Base-by-base conservation (phyloP, 1,140 invertebrate species). In the Lucilia sericata region DNA sequence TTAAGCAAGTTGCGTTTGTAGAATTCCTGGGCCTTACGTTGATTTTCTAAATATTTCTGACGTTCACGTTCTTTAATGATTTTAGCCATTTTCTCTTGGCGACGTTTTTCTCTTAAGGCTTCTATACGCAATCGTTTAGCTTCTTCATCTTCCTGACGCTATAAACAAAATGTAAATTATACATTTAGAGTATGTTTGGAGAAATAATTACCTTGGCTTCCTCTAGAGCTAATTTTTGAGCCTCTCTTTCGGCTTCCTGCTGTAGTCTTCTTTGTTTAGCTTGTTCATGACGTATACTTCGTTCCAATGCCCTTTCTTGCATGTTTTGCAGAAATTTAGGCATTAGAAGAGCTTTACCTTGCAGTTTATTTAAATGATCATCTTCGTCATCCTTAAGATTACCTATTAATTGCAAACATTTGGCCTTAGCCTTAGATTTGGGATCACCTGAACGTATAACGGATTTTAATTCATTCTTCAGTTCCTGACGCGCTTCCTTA, bases 271-370 rank as follows among this genome's bases (percentile, higher is more conserved):
- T 90, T 88, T 94, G 93, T 80, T 92, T 89, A 47, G 94, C 94
- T 83, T 94, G 91, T 78, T 94, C 92, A 85, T 94, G 92, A 85
- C 93, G 93, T 86, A 94, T 91, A 86, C 93, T 93, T 10, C 94
- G 89, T 86, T 94, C 92, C 30, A 93, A 87, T 5, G 94, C 94
- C 85, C 93, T 91, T 81, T 93, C 91, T 86, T 95, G 93, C 93
- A 94, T 94, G 89, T 93, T 91, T 91, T 93, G 92, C 78, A 94
- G 86, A 85, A 94, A 93, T 85, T 94, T 94, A 14, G 94, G 94
- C 9, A 94, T 92, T 86, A 93, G 92, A 82, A 93, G 86, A 74
- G 93, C 93, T 81, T 92, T 92, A 49, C 93, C 89, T 80, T 93
- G 91, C 9, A 93, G 86, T 5, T 88, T 85, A 82, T 88, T 85